phyloP scores from a whole-genome alignment of 2,888 invertebrate species.

The Nemurella pictetii region DNA sequence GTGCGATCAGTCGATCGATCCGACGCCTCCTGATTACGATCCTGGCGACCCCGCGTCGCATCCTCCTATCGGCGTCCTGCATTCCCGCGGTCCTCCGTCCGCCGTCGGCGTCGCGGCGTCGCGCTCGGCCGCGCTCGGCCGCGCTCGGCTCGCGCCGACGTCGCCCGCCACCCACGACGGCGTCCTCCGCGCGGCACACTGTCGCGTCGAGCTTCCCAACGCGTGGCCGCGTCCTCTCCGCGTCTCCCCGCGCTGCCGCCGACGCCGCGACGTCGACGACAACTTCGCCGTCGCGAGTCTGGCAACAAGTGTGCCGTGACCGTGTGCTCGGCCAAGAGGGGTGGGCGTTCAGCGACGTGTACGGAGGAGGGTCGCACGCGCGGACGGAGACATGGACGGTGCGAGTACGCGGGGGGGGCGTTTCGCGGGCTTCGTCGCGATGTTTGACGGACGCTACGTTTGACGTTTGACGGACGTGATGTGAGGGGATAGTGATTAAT shows the following conservation, averaged over 20 bases:
- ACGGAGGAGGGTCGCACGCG: neutral
- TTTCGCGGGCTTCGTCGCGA: neutral
- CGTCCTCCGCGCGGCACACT: constrained; percentile 17
- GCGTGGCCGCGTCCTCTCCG: neutral
- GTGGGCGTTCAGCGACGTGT: neutral
- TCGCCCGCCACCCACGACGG: constrained; percentile 10
- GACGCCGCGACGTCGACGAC: neutral
- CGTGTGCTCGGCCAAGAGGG: neutral
- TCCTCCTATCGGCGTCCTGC: neutral
- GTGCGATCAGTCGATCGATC: neutral
- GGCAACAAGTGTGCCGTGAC: neutral
- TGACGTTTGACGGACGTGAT: too few species aligned
- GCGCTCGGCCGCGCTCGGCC: neutral
- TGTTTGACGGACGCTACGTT: neutral
- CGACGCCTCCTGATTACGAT: too few species aligned
- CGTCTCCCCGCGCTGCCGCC: neutral
- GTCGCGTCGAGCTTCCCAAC: neutral
- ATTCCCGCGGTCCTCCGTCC: neutral
- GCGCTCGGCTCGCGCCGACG: neutral
- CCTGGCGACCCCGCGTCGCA: neutral
- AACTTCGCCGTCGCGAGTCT: neutral
- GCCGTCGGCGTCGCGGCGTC: neutral
- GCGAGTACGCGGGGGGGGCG: neutral
- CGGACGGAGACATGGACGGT: neutral
- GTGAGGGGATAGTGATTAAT: neutral